phyloP scores from a whole-genome alignment of 2,888 invertebrate species.

The Hofmannophila pseudospretella region DNA sequence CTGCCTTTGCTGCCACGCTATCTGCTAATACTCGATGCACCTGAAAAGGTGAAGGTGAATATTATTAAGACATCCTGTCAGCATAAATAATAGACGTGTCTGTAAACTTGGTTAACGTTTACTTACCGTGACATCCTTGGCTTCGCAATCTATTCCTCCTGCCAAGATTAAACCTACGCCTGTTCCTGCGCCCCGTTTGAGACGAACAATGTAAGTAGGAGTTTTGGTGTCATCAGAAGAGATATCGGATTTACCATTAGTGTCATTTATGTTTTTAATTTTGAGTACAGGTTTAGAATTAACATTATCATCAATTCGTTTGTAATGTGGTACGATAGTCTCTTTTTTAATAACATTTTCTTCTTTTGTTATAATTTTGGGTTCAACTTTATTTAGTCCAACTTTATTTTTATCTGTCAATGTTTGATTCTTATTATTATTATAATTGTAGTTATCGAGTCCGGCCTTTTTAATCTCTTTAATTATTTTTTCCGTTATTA shows the following conservation, averaged over 20 bases:
- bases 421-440: conserved; percentile 19
- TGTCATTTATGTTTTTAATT: conserved; percentile 22
- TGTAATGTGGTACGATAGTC: conserved; percentile 19
- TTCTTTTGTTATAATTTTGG: conserved; percentile 21
- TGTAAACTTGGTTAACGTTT: not conserved
- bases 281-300: conserved; percentile 19
- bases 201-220: conserved; percentile 45
- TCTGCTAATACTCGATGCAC: conserved; percentile 92
- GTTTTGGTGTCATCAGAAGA: conserved; percentile 31
- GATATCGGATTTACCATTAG: conserved; percentile 29
- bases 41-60: too few species aligned
- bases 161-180: conserved; percentile 93
- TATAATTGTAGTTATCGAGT: conserved; percentile 39
- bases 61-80: too few species aligned
- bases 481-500: conserved; percentile 52
- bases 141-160: conserved; percentile 93
- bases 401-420: conserved; percentile 28
- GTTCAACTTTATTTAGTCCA: conserved; percentile 22
- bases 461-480: conserved; percentile 57
- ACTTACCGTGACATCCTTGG: conserved; percentile 92
- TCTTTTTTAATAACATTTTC: conserved; percentile 29
- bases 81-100: conserved; percentile 11
- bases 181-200: conserved; percentile 66
- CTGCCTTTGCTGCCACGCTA: conserved; percentile 92
- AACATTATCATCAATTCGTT: conserved; percentile 16